Evolutionary conservation across 1,140 invertebrate genomes (phyloP), one percentile per base, ranked within the genome.

Genomic region (Panagrolaimus sp.): DNA sequence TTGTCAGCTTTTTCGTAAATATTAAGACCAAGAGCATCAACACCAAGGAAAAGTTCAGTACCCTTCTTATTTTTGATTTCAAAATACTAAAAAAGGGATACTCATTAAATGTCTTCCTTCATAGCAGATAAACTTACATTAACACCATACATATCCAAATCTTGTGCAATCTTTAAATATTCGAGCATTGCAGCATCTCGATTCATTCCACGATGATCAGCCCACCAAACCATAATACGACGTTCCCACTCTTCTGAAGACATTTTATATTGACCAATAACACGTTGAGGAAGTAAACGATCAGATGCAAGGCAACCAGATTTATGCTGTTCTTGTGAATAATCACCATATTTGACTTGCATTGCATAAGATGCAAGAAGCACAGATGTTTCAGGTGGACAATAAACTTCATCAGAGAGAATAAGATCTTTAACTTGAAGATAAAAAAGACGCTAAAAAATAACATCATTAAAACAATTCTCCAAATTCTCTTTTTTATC

Each of bases 231-330:
- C 69, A 91, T 92, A 81, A 98, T 96, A 74, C 93, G 91, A 79
- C 91, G 90, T 85, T 98, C 94, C 96, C 96, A 99, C 86, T 98
- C 93, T 47, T 96, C 92, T 84, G 91, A 90, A 61, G 92, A 91
- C 89, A 98, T 91, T 86, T 97, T 94, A 84, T 93, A 92, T 84
- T 97, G 93, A 83, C 90, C 89, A 86, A 91, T 89, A 42, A 93
- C 90, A 31, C 92, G 89, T 84, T 96, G 92, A 48, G 94, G 94
- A 78, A 98, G 86, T 62, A 96, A 87, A 63, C 92, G 88, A 85
- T 98, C 95, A 83, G 93, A 96, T 51, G 90, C 86, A 66, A 96
- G 86, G 84, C 91, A 94, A 57, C 91, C 91, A 63, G 89, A 84
- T 48, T 85, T 88, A 84, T 96, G 92, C 46, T 88, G 80, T 42